These are phyloP conservation scores for Sarcophaga caerulescens DNA, from an alignment of 2,888 invertebrate species.

Conservation along the genomic window DNA sequence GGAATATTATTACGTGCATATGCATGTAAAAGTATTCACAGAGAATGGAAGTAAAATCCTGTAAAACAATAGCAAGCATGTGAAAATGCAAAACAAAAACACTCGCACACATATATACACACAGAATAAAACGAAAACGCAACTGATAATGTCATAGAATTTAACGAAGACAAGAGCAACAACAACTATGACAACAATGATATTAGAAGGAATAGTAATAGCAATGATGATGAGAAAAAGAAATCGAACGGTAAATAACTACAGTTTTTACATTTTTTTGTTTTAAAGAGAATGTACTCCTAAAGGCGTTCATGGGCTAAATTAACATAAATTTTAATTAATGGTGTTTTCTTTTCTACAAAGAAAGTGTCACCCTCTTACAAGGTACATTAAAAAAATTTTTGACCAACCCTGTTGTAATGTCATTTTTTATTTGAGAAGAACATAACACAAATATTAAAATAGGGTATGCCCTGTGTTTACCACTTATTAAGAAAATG, in stretches of 20 bases:
- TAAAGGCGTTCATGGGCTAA: background rate
- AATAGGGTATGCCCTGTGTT: too few relatives aligned
- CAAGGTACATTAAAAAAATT: too few relatives aligned
- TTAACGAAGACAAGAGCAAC: conserved; percentile 26
- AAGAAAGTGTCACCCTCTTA: too few relatives aligned
- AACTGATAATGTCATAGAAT: conserved; percentile 56
- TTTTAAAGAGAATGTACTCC: conserved; percentile 31
- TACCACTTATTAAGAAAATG: too few relatives aligned
- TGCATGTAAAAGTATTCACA: too few relatives aligned
- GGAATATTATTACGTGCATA: background rate
- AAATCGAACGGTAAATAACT: conserved; percentile 26
- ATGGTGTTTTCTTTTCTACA: too few relatives aligned
- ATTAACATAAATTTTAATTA: background rate
- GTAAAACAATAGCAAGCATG: conserved; percentile 12
- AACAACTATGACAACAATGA: background rate
- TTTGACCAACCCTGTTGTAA: too few relatives aligned
- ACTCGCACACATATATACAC: background rate
- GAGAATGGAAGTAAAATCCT: background rate
- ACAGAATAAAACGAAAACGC: conserved; percentile 2
- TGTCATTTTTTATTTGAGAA: too few relatives aligned
- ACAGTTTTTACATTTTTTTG: background rate
- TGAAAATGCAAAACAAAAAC: background rate
- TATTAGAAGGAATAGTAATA: background rate
- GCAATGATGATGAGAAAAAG: background rate
- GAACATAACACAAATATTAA: too few relatives aligned